phyloP scores from a whole-genome alignment of 2,888 invertebrate species.

The Drosophila neotestacea region DNA sequence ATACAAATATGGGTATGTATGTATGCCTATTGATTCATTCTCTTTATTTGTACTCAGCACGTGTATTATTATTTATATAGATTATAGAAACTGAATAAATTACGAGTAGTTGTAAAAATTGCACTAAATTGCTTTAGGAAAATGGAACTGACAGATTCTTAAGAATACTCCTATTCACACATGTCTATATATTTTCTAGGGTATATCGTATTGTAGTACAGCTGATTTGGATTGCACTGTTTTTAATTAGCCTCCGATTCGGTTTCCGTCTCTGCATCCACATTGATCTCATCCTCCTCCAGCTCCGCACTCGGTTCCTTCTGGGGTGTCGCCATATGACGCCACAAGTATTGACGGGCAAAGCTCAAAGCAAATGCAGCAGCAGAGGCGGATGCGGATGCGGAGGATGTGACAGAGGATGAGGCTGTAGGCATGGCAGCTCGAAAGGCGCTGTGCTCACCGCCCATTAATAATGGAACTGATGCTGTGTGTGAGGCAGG shows the following conservation, averaged over 20 bases:
- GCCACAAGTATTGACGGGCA: conserved; percentile 81
- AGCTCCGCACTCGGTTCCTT: conserved; percentile 29
- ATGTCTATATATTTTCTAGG: neutral
- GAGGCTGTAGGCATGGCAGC: conserved; percentile 87
- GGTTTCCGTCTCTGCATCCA: conserved; percentile 87
- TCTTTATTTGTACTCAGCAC: conserved; percentile 75
- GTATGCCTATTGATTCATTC: conserved; percentile 47
- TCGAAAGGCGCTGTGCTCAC: conserved; percentile 95
- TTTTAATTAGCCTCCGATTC: conserved; percentile 54
- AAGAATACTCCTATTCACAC: conserved; percentile 1
- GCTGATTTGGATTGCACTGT: conserved; percentile 36
- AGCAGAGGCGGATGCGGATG: conserved; percentile 85
- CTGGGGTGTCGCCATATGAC: conserved; percentile 55
- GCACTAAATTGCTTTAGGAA: conserved; percentile 64
- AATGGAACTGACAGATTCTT: conserved; percentile 16
- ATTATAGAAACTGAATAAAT: conserved; percentile 65
- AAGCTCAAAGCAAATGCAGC: conserved; percentile 86
- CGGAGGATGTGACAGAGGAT: conserved; percentile 87
- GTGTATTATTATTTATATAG: conserved; percentile 37
- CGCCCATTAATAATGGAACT: conserved; percentile 90
- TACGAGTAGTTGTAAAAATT: conserved; percentile 53
- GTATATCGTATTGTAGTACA: conserved; percentile 9
- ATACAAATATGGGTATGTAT: conserved; percentile 13
- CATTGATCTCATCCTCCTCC: conserved; percentile 91
- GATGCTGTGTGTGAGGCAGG: conserved; percentile 85